phyloP scores from a whole-genome alignment of 2,113 vertebrate species.

The Ginglymostoma cirratum region DNA sequence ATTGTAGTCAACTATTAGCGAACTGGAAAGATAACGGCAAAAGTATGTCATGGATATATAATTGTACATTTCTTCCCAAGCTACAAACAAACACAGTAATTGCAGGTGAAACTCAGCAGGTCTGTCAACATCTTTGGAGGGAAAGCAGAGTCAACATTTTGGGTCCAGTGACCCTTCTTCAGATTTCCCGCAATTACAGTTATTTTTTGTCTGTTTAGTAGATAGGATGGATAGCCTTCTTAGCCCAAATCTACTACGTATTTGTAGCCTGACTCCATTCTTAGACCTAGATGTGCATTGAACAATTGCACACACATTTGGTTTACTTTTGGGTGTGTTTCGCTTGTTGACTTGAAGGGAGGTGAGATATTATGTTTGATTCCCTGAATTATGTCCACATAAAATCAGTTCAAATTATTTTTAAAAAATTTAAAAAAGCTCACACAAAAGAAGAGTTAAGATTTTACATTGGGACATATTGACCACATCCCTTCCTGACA shows the following conservation, averaged over 20 bases:
- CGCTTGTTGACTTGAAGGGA: not conserved
- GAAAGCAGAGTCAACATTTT: too few relatives aligned
- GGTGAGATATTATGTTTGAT: not conserved
- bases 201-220: not conserved
- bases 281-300: not conserved
- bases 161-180: too few relatives aligned
- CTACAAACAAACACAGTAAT: not conserved
- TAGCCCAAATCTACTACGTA: not conserved
- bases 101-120: too few relatives aligned
- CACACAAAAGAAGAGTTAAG: too few relatives aligned
- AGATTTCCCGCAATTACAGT: too few relatives aligned
- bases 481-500: too few relatives aligned
- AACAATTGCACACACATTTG: not conserved
- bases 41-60: not conserved
- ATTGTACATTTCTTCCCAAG: not conserved
- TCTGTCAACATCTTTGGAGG: too few relatives aligned
- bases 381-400: not conserved
- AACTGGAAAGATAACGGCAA: not conserved
- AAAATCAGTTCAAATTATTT: not conserved
- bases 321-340: not conserved
- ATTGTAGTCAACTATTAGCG: not conserved
- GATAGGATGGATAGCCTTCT: not conserved
- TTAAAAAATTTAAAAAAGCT: not conserved
- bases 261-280: not conserved
- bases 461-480: too few relatives aligned